phyloP scores from a whole-genome alignment of 2,888 invertebrate genomes.

The Pterostichus niger region DNA sequence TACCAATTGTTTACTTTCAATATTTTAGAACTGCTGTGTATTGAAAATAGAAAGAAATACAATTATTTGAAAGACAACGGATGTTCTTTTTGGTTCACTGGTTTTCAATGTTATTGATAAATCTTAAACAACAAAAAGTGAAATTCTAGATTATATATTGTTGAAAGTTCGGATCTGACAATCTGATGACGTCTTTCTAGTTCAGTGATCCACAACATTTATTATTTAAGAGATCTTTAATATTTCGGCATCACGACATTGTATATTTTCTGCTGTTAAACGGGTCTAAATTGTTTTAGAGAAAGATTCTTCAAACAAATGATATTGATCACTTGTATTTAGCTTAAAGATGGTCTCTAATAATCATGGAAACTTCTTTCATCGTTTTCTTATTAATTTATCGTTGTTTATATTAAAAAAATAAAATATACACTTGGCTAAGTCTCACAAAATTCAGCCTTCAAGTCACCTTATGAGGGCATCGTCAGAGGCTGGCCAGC shows the following conservation, averaged over 20 bases:
- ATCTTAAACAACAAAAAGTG: not conserved
- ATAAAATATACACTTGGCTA: too few species aligned
- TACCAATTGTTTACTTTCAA: slow-evolving; percentile 16
- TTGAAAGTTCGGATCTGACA: slow-evolving; percentile 6
- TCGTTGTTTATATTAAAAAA: too few species aligned
- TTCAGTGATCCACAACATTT: not conserved
- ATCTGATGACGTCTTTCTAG: not conserved
- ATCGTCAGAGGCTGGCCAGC: too few species aligned
- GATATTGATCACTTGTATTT: too few species aligned
- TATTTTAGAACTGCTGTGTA: not conserved
- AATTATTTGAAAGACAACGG: not conserved
- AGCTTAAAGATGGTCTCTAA: too few species aligned
- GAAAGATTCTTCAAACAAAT: too few species aligned
- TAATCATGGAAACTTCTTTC: too few species aligned
- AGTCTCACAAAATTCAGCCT: too few species aligned
- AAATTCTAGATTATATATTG: not conserved
- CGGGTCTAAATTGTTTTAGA: too few species aligned
- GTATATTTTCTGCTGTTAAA: not conserved
- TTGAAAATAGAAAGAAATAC: not conserved
- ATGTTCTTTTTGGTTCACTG: slow-evolving; percentile 9
- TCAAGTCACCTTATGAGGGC: too few species aligned
- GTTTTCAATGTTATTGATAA: slow-evolving; percentile 12
- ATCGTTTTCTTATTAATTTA: too few species aligned
- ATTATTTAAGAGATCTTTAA: not conserved
- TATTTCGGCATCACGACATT: not conserved